Evolutionary conservation across 2,888 invertebrate species (phyloP).

Genomic region (Dromius quadrimaculatus): DNA sequence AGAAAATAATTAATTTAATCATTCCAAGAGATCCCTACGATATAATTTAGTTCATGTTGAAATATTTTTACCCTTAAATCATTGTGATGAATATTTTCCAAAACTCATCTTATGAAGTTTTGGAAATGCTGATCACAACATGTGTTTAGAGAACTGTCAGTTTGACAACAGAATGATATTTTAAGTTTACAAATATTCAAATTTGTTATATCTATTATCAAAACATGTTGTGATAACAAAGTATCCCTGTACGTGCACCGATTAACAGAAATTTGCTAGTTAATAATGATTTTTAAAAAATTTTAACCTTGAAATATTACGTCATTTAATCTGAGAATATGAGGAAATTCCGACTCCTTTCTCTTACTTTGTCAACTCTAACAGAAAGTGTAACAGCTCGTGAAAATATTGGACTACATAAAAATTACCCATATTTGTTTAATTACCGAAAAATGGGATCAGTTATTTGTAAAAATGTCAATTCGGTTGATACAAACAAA

Average conservation of each 20-base stretch:
- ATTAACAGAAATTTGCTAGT: too few relatives aligned
- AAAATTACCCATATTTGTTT: slow-evolving; percentile 1
- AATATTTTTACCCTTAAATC: too few relatives aligned
- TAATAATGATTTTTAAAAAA: too few relatives aligned
- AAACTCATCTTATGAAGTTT: too few relatives aligned
- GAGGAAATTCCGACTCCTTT: slow-evolving; percentile 44
- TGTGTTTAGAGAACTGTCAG: background rate
- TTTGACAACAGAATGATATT: too few relatives aligned
- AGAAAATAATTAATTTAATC: too few relatives aligned
- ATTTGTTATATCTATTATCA: too few relatives aligned
- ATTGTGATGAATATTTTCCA: too few relatives aligned
- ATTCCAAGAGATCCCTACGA: too few relatives aligned
- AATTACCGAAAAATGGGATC: slow-evolving; percentile 28
- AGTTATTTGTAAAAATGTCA: slow-evolving; percentile 40
- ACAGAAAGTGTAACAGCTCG: slow-evolving; percentile 38
- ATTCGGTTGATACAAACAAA: background rate
- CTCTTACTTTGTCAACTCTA: slow-evolving; percentile 33
- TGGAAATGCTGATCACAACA: background rate
- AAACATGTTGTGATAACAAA: slow-evolving; percentile 27
- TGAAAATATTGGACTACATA: background rate
- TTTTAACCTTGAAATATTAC: slow-evolving; percentile 30
- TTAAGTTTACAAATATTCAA: too few relatives aligned
- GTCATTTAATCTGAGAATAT: slow-evolving; percentile 31
- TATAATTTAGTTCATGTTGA: too few relatives aligned
- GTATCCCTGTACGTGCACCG: too few relatives aligned